Base-by-base conservation (phyloP, 2,888 invertebrate genomes). In the Crepidodera aurea region DNA sequence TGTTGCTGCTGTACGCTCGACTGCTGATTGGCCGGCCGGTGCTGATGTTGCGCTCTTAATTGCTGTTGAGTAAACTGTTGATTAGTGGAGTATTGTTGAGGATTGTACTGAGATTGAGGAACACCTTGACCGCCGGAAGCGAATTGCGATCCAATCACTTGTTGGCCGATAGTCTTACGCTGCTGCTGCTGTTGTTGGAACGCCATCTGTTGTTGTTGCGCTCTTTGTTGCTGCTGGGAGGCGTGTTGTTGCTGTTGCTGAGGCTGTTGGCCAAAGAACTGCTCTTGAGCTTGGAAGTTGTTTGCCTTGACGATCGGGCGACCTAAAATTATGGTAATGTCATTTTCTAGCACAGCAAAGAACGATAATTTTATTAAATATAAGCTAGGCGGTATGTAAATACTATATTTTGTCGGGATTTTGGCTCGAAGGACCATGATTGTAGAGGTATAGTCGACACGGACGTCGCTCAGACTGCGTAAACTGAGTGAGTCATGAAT, bases 291-390 rank as follows among this genome's bases (percentile, higher is more conserved):
- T 50, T 69, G 74, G 66, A 77, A 78, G 68, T 78, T 80, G 57
- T 78, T 83, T 10, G 85, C 85, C 75, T 86, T 87, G 29, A 86
- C 85, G 65, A 86, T 86, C 39, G 86, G 84, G 69, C 86, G 84
- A 68, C 86, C 86, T 54, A 57, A 25, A 50, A 42, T 40, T 50
- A 22, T 57, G 6, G 50, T 22, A 22, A n/a, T 25, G 29, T 29
- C 4, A 5, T 29, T 10, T 29, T 8, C 10, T 8, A 29, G 25
- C 6, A 25, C 25, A 6, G 25, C 3, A 25, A n/a, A n/a, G n/a
- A n/a, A n/a, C n/a, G n/a, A n/a, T n/a, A n/a, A 2, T 10, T 34
- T 34, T 34, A 34, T n/a, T 7, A 34, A 34, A 34, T 16, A 15
- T 29, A 25, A 8, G 6, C 15, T 10, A 7, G 12, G 51, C 0